Conservation (phyloP, 2,113 vertebrate species). For the Corythaixoides concolor region DNA sequence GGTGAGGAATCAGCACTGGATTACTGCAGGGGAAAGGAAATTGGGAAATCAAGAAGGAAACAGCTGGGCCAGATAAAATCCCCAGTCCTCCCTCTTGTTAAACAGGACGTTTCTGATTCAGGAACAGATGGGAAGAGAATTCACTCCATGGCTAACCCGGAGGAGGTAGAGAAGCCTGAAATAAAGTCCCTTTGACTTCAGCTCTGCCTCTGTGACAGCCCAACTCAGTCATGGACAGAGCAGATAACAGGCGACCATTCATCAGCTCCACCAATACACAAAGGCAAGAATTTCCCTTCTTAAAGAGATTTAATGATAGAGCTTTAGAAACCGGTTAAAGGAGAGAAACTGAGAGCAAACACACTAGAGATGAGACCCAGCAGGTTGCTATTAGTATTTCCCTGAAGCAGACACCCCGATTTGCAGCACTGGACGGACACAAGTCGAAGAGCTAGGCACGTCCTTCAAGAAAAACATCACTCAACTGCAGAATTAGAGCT, state of each 20-base stretch:
- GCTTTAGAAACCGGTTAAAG: constrained; percentile 23
- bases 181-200: constrained; percentile 37
- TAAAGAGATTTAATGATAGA: constrained; percentile 30
- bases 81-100: background rate
- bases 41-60: background rate
- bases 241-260: constrained; percentile 52
- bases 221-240: background rate
- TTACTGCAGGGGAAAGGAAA: background rate
- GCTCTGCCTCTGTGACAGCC: constrained; percentile 24
- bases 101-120: background rate
- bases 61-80: background rate
- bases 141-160: background rate
- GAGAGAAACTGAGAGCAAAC: background rate
- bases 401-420: background rate
- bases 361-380: background rate
- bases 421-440: background rate
- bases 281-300: constrained; percentile 55
- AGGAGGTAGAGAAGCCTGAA: background rate
- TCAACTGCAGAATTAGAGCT: background rate
- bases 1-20: background rate
- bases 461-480: background rate
- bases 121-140: constrained; percentile 20
- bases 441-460: background rate
- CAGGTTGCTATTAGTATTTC: background rate
- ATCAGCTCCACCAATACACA: constrained; percentile 36